Evolutionary conservation across 2,797 vertebrate species (phyloP), one percentile per base, ranked within the genome.

Genomic region (Holocentrus rufus): DNA sequence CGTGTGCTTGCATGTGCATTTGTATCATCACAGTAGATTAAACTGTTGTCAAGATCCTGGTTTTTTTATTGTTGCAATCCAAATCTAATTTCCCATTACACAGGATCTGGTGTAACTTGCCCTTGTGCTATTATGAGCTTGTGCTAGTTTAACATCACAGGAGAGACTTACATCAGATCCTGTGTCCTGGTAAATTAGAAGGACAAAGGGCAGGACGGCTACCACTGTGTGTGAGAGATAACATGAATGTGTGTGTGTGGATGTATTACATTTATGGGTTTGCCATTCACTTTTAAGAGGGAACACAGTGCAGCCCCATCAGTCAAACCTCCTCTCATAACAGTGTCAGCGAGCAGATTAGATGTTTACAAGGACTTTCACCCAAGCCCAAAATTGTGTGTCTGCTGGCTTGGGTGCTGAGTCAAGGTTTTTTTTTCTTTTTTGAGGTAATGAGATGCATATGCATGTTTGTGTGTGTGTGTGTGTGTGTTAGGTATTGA

Each of bases 401-500:
- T 69, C 6, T 62, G 25, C 22, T 7, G 62, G 44, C 5, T 62
- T 57, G 56, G 72, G 47, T 77, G 52, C 67, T 68, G 69, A n/a
- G 30, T 34, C 20, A 42, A 70, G 56, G n/a, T n/a, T n/a, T n/a
- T n/a, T n/a, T n/a, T n/a, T n/a, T n/a, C n/a, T n/a, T n/a, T n/a
- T n/a, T n/a, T n/a, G n/a, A n/a, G n/a, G n/a, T n/a, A n/a, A n/a
- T n/a, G n/a, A n/a, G n/a, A n/a, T n/a, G n/a, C n/a, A n/a, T n/a
- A 49, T 36, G 31, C 49, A 17, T 52, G 39, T 56, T 22, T 55
- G 49, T 65, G 46, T 85, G 25, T 79, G 22, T 69, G 36, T 71
- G 25, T 66, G 47, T 85, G 63, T 81, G 47, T 82, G n/a, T 66
- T 67, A 99, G 98, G 97, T 60, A 95, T 98, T 14, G 97, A 98